These are phyloP conservation scores for Ormyrus thymus DNA, from an alignment of 2,888 invertebrate genomes.

Conservation along the genomic window DNA sequence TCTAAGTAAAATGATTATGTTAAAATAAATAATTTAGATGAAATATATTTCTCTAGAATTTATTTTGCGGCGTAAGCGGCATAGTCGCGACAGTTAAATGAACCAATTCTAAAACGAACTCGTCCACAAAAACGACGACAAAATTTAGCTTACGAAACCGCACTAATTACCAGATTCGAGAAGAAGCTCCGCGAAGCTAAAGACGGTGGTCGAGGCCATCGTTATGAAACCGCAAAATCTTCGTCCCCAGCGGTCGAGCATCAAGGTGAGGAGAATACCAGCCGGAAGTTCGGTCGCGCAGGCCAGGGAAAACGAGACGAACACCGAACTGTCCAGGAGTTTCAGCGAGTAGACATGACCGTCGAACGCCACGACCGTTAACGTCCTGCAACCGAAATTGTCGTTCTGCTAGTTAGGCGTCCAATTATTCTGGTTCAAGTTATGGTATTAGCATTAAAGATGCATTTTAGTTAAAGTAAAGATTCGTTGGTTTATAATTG, in stretches of 20 bases:
- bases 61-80: too few relatives aligned
- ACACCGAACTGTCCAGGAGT: conserved; percentile 86
- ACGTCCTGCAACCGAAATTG: conserved; percentile 76
- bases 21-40: too few relatives aligned
- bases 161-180: conserved; percentile 63
- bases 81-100: too few relatives aligned
- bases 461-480: not conserved
- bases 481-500: too few relatives aligned
- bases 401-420: too few relatives aligned
- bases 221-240: conserved; percentile 89
- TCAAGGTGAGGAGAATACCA: conserved; percentile 85
- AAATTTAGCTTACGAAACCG: too few relatives aligned
- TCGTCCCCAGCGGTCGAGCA: conserved; percentile 87
- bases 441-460: not conserved
- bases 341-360: conserved; percentile 92
- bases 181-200: conserved; percentile 78
- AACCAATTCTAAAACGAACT: too few relatives aligned
- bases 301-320: conserved; percentile 89
- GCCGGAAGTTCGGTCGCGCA: conserved; percentile 90
- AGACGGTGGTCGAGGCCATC: conserved; percentile 85
- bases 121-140: too few relatives aligned
- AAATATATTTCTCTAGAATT: too few relatives aligned
- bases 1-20: too few relatives aligned
- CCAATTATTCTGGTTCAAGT: too few relatives aligned
- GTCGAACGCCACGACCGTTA: conserved; percentile 89